Percentiles rank a stretch among this genome's conserved stretches.
Conservation (phyloP, 2,113 vertebrate species). For the Oryzias javanicus region DNA sequence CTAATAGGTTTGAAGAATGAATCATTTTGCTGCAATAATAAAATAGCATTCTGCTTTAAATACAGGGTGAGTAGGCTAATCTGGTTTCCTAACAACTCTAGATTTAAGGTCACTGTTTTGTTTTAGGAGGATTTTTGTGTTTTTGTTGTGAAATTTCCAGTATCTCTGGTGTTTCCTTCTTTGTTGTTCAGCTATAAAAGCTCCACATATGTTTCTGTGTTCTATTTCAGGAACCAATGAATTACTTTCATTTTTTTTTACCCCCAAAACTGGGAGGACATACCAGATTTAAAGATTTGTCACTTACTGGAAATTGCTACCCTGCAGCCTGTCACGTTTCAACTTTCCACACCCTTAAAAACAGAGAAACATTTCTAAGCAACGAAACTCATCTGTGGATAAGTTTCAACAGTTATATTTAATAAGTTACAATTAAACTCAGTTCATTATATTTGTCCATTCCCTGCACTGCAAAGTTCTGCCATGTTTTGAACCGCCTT, state of each 20-base stretch:
- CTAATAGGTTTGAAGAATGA: no score
- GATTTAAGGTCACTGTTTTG: constrained; percentile 44
- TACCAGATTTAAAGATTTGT: constrained; percentile 9
- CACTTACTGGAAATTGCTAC: constrained; percentile 37
- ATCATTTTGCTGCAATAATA: no score
- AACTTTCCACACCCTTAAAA: neutral
- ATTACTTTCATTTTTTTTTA: constrained; percentile 13
- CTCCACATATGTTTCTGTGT: constrained; percentile 25
- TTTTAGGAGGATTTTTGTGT: no score
- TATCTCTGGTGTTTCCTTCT: constrained; percentile 36
- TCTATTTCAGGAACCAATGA: constrained; percentile 15
- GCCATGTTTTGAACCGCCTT: neutral
- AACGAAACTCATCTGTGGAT: neutral
- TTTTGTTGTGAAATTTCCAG: constrained; percentile 7
- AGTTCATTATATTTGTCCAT: no score
- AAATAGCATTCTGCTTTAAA: no score
- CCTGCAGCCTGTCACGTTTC: neutral
- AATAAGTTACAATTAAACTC: no score
- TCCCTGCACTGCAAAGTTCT: no score
- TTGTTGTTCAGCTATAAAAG: constrained; percentile 17
- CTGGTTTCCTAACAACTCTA: neutral
- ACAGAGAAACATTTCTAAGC: neutral
- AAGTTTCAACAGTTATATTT: no score
- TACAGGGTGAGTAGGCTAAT: no score
- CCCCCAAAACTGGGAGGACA: constrained; percentile 8